Evolutionary conservation across 2,888 invertebrate genomes (phyloP), one percentile per base, ranked within the genome.

Genomic region (Drosophila putrida): DNA sequence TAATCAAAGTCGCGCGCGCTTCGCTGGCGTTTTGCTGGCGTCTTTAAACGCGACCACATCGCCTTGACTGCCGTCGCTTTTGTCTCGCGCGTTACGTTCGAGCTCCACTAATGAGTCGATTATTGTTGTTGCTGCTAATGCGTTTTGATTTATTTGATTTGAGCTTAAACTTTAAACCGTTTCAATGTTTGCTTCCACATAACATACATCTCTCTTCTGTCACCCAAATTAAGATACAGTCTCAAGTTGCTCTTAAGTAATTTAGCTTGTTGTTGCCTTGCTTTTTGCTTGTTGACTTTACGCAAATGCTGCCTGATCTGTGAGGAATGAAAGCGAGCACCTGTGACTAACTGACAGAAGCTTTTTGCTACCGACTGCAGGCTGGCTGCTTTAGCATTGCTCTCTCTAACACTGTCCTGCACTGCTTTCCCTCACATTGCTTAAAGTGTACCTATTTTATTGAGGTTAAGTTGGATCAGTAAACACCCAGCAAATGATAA

Each of bases 1-100:
- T 83, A 83, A 83, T 83, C 81, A 83, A 80, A 80, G 69, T 47
- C 58, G 46, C 20, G 47, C 70, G 83, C 86, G 85, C 54, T 75
- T 85, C 69, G 31, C 65, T 54, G 4, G 73, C 75, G 78, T 71
- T 82, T 82, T 71, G 60, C 25, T 51, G 15, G 78, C 79, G 79
- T 66, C 20, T 71, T 69, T 71, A 51, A 63, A 20, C 66, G 66
- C 62, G 15, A 25, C 1, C 47, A 64, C 63, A 49, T 64, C 64
- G 61, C 47, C 41, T 54, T 41, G 43, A 13, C 51, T 27, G 39
- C 38, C 44, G 58, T 68, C 70, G 43, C 41, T 44, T 44, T 59
- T 63, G 62, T 55, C 55, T 63, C 62, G 62, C 36, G 6, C 28
- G 38, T 51, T 39, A 38, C 27, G 41, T n/a, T 55, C 20, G 51